phyloP scores from a whole-genome alignment of 2,888 invertebrate species.

The Agapetus fuscipes region DNA sequence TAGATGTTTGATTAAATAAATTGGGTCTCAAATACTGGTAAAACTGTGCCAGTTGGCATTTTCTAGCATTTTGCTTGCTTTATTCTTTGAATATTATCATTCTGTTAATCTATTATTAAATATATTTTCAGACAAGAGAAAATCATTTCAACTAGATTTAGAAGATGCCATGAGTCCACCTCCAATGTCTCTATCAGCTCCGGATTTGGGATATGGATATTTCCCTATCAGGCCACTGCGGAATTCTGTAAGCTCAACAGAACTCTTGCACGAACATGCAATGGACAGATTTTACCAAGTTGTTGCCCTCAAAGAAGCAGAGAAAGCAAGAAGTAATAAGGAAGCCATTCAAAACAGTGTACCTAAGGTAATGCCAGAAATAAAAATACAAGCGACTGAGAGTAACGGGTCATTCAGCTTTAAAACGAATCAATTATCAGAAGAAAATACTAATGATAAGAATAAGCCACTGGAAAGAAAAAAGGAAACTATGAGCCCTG shows the following conservation, averaged over 20 bases:
- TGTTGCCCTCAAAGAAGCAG: conserved; percentile 63
- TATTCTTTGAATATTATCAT: too few species aligned
- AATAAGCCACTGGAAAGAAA: conserved; percentile 26
- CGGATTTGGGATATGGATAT: conserved; percentile 54
- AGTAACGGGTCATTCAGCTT: background rate
- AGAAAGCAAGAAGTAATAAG: conserved; percentile 31
- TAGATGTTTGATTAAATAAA: too few species aligned
- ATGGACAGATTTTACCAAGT: conserved; percentile 76
- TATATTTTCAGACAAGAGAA: conserved; percentile 35
- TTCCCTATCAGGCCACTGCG: conserved; percentile 53
- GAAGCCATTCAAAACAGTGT: conserved; percentile 23
- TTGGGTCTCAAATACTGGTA: too few species aligned
- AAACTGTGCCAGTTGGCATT: too few species aligned
- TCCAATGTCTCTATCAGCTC: conserved; percentile 72
- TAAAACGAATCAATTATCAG: too few species aligned
- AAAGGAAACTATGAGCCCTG: conserved; percentile 15
- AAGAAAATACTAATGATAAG: background rate
- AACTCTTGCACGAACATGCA: conserved; percentile 70
- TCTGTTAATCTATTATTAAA: background rate
- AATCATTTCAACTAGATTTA: conserved; percentile 53
- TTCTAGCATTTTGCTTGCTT: too few species aligned
- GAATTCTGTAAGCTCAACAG: conserved; percentile 71
- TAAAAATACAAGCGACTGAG: conserved; percentile 13
- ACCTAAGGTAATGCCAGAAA: conserved; percentile 4
- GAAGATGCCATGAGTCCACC: conserved; percentile 64